Percentiles rank a stretch among this genome's conserved stretches.
Evolutionary conservation across 1,140 invertebrate genomes (phyloP).

Genomic region (Diuraphis noxia): DNA sequence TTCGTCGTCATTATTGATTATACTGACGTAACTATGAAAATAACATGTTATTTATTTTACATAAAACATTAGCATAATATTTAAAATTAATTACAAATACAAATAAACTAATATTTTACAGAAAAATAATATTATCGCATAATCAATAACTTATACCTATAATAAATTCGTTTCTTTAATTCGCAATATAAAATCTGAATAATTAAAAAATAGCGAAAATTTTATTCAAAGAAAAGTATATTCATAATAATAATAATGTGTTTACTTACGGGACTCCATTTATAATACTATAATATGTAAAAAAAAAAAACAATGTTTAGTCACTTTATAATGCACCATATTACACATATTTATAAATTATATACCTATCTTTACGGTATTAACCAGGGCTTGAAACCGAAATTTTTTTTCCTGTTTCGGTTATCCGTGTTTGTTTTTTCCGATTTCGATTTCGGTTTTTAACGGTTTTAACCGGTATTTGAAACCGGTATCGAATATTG

Average conservation of each 20-base stretch:
- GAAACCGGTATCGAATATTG: too few species aligned
- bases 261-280: not conserved
- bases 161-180: not conserved
- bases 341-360: too few species aligned
- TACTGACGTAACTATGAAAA: not conserved
- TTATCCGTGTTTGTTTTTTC: too few species aligned
- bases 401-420: too few species aligned
- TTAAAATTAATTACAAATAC: not conserved
- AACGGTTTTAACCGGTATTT: too few species aligned
- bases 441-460: too few species aligned
- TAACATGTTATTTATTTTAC: not conserved
- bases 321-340: not conserved
- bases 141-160: too few species aligned
- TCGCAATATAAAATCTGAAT: not conserved
- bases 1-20: not conserved
- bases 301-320: not conserved
- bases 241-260: not conserved
- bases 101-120: not conserved
- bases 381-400: too few species aligned
- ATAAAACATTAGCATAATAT: not conserved
- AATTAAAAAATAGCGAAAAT: not conserved
- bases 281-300: not conserved
- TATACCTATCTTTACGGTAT: too few species aligned
- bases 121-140: not conserved
- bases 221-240: not conserved